Conservation (phyloP, 2,113 vertebrate species). For the Malurus melanocephalus region DNA sequence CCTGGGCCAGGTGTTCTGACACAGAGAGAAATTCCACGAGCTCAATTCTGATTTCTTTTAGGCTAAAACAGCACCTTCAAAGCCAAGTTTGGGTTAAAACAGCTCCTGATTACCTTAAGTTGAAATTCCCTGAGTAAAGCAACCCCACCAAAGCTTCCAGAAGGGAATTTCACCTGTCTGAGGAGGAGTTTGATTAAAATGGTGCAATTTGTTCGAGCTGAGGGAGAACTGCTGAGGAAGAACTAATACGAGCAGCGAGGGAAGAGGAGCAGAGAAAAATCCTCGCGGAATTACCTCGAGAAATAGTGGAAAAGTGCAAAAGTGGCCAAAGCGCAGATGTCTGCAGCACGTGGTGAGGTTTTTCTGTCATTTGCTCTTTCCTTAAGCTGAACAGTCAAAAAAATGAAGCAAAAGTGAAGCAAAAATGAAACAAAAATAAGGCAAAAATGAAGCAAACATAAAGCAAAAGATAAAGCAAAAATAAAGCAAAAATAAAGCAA, state of each 20-base stretch:
- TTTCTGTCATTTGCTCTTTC: not conserved
- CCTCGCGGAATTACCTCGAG: not conserved
- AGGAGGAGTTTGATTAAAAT: not conserved
- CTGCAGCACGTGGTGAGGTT: not conserved
- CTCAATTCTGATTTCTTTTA: not conserved
- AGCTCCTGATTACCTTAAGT: not conserved
- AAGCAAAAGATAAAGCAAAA: not conserved
- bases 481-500: not conserved
- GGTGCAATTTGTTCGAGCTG: constrained; percentile 5
- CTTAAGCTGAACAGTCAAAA: not conserved
- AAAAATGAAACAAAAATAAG: no score
- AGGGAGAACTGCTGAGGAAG: constrained; percentile 3
- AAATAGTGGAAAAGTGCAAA: not conserved
- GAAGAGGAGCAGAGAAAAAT: not conserved
- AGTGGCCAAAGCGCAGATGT: not conserved
- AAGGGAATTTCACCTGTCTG: not conserved
- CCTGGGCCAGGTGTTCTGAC: not conserved
- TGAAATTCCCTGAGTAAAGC: not conserved
- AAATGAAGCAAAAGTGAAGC: not conserved
- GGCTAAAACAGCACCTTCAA: not conserved
- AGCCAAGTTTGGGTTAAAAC: not conserved
- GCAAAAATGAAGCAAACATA: no score
- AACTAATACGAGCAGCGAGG: not conserved
- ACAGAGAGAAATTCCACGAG: not conserved
- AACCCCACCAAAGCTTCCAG: not conserved